Evolutionary conservation across 2,113 vertebrate species (phyloP).

Genomic region (Pyxicephalus adspersus): DNA sequence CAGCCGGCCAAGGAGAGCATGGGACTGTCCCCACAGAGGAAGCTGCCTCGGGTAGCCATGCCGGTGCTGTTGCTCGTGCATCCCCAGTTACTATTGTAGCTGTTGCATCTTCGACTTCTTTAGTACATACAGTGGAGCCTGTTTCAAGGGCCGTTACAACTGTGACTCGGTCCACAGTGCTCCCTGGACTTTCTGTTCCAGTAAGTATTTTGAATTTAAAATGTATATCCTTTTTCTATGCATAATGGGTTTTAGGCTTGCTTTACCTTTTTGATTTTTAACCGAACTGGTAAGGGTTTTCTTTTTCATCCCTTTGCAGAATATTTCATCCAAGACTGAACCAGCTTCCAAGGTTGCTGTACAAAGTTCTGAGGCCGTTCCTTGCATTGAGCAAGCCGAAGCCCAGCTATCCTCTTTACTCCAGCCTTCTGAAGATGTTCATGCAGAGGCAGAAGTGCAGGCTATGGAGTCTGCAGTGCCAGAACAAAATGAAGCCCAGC

Average conservation of each 20-base stretch:
- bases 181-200: conserved; percentile 84
- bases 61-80: conserved; percentile 22
- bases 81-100: conserved; percentile 32
- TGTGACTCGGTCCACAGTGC: conserved; percentile 84
- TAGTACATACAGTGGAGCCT: conserved; percentile 66
- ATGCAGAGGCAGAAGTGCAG: conserved; percentile 52
- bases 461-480: conserved; percentile 38
- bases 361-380: conserved; percentile 11
- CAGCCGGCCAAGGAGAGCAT: conserved; percentile 74
- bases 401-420: conserved; percentile 66
- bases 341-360: conserved; percentile 58
- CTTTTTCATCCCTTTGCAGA: conserved; percentile 66
- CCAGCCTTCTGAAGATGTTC: conserved; percentile 70
- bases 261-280: too few species aligned
- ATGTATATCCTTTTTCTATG: not conserved
- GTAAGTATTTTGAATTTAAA: conserved; percentile 66
- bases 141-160: conserved; percentile 83
- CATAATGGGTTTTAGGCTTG: too few species aligned
- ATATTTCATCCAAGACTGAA: conserved; percentile 81
- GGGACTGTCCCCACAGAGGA: conserved; percentile 60
- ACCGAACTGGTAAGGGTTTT: not conserved
- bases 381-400: conserved; percentile 57
- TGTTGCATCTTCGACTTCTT: conserved; percentile 52
- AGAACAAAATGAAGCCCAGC: conserved; percentile 58
- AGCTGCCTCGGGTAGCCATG: conserved; percentile 49